Base-by-base conservation (phyloP, 2,888 invertebrate species). In the Leptodirus hochenwartii region DNA sequence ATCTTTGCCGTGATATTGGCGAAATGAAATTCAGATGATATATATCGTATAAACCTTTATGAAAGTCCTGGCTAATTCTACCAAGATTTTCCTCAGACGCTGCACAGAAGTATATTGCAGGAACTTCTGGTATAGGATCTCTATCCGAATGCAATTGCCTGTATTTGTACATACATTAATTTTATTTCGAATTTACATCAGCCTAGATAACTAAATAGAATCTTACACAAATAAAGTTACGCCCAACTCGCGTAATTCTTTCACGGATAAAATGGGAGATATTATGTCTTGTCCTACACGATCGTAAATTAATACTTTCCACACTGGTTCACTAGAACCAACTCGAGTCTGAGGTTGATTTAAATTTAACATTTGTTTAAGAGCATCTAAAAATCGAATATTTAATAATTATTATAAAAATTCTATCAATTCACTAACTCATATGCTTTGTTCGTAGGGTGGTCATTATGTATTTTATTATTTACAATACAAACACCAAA, bases 1-100 rank as follows among this genome's bases (percentile, higher is more conserved):
- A 66, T 54, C 82, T 82, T 46, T 85, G 84, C 34, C 95, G 63
- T 4, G 90, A 77, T 37, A 96, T 85, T 0, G 98, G 91, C 1
- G 90, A 84, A 45, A 96, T 85, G 48, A 95, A 95, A 59, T 99
- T 99, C 25, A 98, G 62, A 53, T 91, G 91, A 53, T 91, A 98
- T 29, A 78, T 68, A 47, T 96, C 96, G 51, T 99, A 98, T 9
- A 87, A 59, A 20, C 82, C 80, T 54, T 76, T 82, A 39, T 80
- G 77, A 31, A 87, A 63, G 53, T 87, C 90, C 57, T 90, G 85
- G 37, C 82, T 78, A 38, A 98, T 91, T 39, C 93, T 68, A 26
- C 80, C 82, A 23, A 99, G 66, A 57, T 98, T 99, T 52, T 96
- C 95, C 48, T 93, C 88, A 8, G 82, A 80, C 3, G 98, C 95